Evolutionary conservation across 2,797 vertebrate genomes (phyloP).

Genomic region (Alfaro cultratus): DNA sequence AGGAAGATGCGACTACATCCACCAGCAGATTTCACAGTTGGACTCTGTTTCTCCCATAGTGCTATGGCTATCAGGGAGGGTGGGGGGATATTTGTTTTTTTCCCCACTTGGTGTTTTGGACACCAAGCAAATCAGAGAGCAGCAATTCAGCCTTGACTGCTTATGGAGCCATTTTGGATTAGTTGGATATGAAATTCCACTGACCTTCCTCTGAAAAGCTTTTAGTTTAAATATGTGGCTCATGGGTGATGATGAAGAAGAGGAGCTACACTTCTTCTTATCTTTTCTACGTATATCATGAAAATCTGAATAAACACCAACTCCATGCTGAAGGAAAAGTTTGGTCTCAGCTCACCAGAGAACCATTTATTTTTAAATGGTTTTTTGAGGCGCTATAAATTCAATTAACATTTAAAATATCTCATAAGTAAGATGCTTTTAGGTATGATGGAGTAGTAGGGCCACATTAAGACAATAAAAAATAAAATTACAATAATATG

Average conservation of each 20-base stretch:
- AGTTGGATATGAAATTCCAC: not conserved
- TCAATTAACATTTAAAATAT: not conserved
- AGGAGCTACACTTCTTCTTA: not conserved
- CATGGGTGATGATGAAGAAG: too few species aligned
- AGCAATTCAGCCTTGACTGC: not conserved
- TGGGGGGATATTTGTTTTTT: not conserved
- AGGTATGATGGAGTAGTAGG: not conserved
- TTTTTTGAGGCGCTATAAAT: not conserved
- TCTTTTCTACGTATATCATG: not conserved
- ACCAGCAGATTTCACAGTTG: constrained; percentile 8
- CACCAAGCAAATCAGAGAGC: not conserved
- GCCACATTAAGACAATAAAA: too few species aligned
- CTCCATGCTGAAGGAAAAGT: not conserved
- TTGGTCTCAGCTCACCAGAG: not conserved
- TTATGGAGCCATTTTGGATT: constrained; percentile 11
- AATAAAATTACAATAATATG: too few species aligned
- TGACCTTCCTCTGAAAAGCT: constrained; percentile 4
- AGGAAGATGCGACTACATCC: constrained; percentile 2
- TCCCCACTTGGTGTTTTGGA: not conserved
- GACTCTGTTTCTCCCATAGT: not conserved
- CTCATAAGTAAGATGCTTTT: not conserved
- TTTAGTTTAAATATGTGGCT: not conserved
- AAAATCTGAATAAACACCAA: not conserved
- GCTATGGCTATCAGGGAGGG: not conserved
- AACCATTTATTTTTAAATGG: not conserved